Percentiles rank a stretch among this genome's conserved stretches.
These are phyloP conservation scores for Oscheius sp. DNA, from an alignment of 2,888 invertebrate species.

Conservation along the genomic window DNA sequence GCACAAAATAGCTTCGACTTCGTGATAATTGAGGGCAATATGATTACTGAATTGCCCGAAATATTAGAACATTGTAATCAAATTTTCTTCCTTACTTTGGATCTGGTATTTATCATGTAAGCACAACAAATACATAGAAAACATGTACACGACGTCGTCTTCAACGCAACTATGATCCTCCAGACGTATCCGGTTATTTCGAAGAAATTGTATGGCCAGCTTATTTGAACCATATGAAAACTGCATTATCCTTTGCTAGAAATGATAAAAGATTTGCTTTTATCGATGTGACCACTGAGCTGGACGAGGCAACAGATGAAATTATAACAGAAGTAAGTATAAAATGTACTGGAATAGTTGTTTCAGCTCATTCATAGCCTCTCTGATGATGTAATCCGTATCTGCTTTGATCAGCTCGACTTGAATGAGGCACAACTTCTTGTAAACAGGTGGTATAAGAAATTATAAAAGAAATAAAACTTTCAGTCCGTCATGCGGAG, in stretches of 20 bases:
- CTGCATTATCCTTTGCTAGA: constrained; percentile 46
- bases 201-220: constrained; percentile 80
- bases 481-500: constrained; percentile 57
- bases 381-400: constrained; percentile 49
- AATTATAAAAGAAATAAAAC: neutral
- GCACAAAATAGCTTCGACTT: constrained; percentile 35
- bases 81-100: constrained; percentile 61
- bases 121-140: constrained; percentile 35
- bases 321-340: constrained; percentile 26
- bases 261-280: constrained; percentile 45
- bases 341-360: neutral
- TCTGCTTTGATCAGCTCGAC: constrained; percentile 45
- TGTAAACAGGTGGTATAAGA: constrained; percentile 19
- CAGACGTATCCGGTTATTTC: constrained; percentile 87
- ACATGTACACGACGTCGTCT: constrained; percentile 58
- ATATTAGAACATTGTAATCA: constrained; percentile 49
- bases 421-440: constrained; percentile 33
- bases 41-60: constrained; percentile 61
- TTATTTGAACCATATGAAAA: constrained; percentile 74
- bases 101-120: constrained; percentile 38
- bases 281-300: constrained; percentile 47
- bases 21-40: constrained; percentile 66
- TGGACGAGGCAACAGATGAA: constrained; percentile 27
- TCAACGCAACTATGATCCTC: constrained; percentile 79
- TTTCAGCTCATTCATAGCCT: constrained; percentile 40